Percentiles rank a stretch among this genome's conserved stretches.
phyloP scores from a whole-genome alignment of 92 coral and sea anemone species.

The Palythoa caribaeorum region DNA sequence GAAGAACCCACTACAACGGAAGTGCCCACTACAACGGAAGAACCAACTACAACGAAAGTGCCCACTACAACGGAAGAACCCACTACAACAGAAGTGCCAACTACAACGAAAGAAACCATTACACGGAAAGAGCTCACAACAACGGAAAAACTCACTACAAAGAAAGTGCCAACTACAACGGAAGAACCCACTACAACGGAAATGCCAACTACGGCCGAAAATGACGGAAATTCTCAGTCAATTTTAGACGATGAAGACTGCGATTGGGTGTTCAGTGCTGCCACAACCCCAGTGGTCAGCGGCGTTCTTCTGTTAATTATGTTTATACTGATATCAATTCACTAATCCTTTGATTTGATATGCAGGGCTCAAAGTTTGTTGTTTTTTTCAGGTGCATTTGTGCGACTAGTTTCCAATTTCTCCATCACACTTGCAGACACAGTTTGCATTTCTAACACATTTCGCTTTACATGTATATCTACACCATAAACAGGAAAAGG shows the following conservation, averaged over 20 bases:
- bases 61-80: slow-evolving; percentile 46
- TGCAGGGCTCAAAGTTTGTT: no score
- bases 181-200: slow-evolving; percentile 48
- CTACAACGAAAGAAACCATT: slow-evolving; percentile 36
- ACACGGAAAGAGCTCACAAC: slow-evolving; percentile 23
- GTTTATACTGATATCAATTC: neutral
- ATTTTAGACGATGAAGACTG: slow-evolving; percentile 24
- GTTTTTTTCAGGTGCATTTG: no score
- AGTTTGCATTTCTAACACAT: no score
- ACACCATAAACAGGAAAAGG: no score
- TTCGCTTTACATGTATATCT: no score
- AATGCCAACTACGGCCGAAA: slow-evolving; percentile 20
- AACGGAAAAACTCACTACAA: slow-evolving; percentile 38
- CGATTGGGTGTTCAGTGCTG: slow-evolving; percentile 7
- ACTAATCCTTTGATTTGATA: neutral
- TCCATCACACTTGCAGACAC: no score
- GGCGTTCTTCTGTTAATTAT: neutral
- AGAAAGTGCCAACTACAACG: slow-evolving; percentile 42
- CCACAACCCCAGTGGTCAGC: slow-evolving; percentile 15
- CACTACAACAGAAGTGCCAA: slow-evolving; percentile 40
- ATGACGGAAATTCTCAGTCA: neutral
- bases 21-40: slow-evolving; percentile 51
- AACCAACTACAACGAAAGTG: neutral
- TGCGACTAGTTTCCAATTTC: no score
- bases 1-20: slow-evolving; percentile 29